Percentiles rank a stretch among this genome's conserved stretches.
Conservation (phyloP, 2,888 invertebrate genomes). For the Iselma pallidipennis region DNA sequence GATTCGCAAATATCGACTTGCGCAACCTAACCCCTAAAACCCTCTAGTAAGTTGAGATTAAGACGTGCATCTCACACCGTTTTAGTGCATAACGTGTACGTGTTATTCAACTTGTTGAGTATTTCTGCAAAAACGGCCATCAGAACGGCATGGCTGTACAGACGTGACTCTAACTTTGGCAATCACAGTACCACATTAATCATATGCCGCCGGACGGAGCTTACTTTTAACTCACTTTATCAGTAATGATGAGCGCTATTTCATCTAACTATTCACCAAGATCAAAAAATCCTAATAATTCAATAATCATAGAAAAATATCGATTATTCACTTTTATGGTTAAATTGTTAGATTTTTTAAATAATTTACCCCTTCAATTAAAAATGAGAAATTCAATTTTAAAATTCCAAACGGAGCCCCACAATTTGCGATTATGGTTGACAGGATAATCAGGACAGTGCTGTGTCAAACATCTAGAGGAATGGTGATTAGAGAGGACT, state of each 20-base stretch:
- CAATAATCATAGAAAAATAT: no score
- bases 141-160: constrained; percentile 43
- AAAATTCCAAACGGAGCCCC: neutral
- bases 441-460: neutral
- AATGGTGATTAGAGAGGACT: neutral
- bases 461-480: neutral
- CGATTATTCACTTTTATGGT: no score
- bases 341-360: no score
- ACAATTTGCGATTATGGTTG: neutral
- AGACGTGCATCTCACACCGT: constrained; percentile 21
- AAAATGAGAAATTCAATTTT: no score
- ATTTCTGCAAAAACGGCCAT: constrained; percentile 41
- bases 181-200: constrained; percentile 46
- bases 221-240: constrained; percentile 42
- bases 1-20: constrained; percentile 25
- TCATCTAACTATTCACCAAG: neutral
- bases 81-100: constrained; percentile 35
- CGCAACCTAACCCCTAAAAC: neutral
- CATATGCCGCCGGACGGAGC: constrained; percentile 37
- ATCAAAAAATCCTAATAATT: no score
- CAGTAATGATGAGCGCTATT: constrained; percentile 25
- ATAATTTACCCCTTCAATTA: no score
- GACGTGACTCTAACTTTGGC: constrained; percentile 47
- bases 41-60: constrained; percentile 12
- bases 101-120: constrained; percentile 39